A percentile compares a stretch with the other conserved stretches of the same genome.
phyloP scores from a whole-genome alignment of 1,140 invertebrate species.

The Rhopalosiphum maidis region DNA sequence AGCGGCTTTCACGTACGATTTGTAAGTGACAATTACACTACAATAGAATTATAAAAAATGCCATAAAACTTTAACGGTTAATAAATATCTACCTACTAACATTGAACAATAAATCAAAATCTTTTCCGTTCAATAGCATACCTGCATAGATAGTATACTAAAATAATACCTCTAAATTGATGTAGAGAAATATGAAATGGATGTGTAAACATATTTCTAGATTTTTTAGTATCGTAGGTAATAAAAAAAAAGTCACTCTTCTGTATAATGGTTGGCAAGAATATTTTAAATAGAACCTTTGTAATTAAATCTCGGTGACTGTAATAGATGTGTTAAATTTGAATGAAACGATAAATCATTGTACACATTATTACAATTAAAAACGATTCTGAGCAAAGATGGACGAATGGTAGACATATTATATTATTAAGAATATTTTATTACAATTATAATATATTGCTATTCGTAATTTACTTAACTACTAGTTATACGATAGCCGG shows the following conservation, averaged over 20 bases:
- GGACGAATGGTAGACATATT: no score
- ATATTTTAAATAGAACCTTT: neutral
- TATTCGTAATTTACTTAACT: neutral
- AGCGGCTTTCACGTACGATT: neutral
- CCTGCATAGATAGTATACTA: neutral
- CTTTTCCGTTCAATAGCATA: neutral
- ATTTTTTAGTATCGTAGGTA: neutral
- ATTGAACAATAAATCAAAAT: neutral
- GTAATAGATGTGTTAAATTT: neutral
- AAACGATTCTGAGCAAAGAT: no score
- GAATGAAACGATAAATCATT: neutral
- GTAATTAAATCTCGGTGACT: neutral
- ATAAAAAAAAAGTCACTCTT: neutral
- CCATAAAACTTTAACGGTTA: neutral
- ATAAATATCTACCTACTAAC: neutral
- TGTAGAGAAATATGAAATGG: neutral
- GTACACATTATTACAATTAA: no score
- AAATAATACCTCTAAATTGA: neutral
- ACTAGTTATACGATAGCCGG: neutral
- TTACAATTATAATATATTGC: neutral
- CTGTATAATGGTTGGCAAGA: neutral
- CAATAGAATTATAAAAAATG: neutral
- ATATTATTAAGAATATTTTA: neutral
- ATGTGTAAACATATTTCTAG: neutral
- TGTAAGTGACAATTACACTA: neutral